Conservation (phyloP, 2,888 invertebrate genomes). For the Micoletzkya japonica region DNA sequence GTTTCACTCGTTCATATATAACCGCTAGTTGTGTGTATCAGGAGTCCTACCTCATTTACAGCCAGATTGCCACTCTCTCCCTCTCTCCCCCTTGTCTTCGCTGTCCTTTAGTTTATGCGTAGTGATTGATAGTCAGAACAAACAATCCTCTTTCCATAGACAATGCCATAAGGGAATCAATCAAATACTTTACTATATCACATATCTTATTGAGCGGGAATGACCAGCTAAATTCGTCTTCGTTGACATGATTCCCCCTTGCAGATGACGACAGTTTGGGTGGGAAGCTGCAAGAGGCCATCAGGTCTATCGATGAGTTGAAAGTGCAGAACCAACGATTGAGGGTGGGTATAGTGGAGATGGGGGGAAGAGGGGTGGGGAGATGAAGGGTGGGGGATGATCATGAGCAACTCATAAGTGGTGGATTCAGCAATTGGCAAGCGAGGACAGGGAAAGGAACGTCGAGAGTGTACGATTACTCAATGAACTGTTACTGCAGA, state of each 20-base stretch:
- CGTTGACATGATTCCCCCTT: neutral
- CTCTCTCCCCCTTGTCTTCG: no score
- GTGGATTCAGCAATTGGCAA: constrained; percentile 29
- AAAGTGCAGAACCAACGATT: neutral
- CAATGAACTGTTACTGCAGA: neutral
- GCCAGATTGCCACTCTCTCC: no score
- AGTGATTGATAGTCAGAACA: no score
- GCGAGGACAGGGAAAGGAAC: constrained; percentile 35
- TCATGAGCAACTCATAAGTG: neutral
- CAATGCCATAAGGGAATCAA: no score
- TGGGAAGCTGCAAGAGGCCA: neutral
- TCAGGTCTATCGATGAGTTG: neutral
- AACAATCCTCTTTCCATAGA: no score
- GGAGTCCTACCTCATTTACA: no score
- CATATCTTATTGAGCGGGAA: neutral
- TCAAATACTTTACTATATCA: no score
- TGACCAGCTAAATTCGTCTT: neutral
- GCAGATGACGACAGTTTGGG: neutral
- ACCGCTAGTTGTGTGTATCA: no score
- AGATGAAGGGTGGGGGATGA: neutral
- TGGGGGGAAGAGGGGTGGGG: neutral
- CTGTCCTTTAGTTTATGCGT: no score
- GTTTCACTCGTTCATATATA: no score
- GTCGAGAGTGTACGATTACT: constrained; percentile 17
- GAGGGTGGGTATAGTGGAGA: no score